Base-by-base conservation (phyloP, 2,113 vertebrate species). In the Cynoglossus semilaevis region DNA sequence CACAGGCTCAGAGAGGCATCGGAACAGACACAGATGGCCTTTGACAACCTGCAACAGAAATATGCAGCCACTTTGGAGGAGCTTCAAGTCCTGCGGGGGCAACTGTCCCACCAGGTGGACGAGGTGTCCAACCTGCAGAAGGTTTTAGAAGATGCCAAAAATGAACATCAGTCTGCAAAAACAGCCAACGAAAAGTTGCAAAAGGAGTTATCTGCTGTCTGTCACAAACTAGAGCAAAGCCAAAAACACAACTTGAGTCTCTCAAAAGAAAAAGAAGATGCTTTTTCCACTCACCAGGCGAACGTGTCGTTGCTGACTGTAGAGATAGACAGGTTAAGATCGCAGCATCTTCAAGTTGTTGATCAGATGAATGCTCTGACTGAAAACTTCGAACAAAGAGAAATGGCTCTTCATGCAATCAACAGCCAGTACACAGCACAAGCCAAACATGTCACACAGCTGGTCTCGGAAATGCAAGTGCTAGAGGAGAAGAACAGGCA, bases 41-140 rank as follows among this genome's bases (percentile, higher is more conserved):
- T 93, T 55, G 84, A 61, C 38, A 84, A 88, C 80, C 88, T 94
- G 3, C 91, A 92, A 52, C 89, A 92, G 43, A 90, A 92, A 74
- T 84, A 83, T 41, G 84, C 88, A 51, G 43, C 60, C 0, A 80
- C 87, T 13, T 56, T 80, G 3, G 77, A 93, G 50, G 82, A 89
- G 43, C 69, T 79, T 22, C 81, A 78, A 2, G 83, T 90, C 13
- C 36, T 84, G 16, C 80, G 70, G 0, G 29, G 19, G 29, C 67
- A 82, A 11, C 78, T 94, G 13, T 80, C 50, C 46, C 63, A 84
- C 48, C 91, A 83, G 36, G 73, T 87, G 0, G 88, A 79, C 1
- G 81, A 92, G 58, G 80, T 89, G 51, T 71, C 74, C 37, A 74
- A 17, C 18, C 88, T 94, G 4, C 66, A 16, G 7, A 81, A 47